Evolutionary conservation across 2,113 vertebrate genomes (phyloP).

Genomic region (Megatriorchis doriae): DNA sequence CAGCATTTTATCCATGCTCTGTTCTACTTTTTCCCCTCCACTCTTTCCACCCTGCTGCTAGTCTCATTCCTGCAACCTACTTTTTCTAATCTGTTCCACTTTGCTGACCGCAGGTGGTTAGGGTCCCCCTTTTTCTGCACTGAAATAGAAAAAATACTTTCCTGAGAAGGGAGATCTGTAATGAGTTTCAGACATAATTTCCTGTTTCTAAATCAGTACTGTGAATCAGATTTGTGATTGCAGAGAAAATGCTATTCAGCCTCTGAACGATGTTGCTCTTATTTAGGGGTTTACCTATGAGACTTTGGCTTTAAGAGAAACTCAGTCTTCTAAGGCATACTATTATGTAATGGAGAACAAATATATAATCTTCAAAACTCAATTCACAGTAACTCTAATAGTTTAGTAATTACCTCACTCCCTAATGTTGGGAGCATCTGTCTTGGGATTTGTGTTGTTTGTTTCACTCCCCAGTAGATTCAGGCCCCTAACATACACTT

Average conservation of each 20-base stretch:
- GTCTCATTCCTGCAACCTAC: background rate
- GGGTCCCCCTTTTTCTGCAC: background rate
- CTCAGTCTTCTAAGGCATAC: background rate
- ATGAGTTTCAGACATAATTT: background rate
- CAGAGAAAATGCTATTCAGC: background rate
- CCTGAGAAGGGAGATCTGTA: background rate
- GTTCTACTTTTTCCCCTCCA: background rate
- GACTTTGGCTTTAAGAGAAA: background rate
- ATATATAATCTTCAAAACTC: background rate
- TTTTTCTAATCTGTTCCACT: constrained; percentile 39
- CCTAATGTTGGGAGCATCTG: background rate
- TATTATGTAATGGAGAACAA: background rate
- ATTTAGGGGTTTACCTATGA: background rate
- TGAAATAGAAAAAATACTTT: background rate
- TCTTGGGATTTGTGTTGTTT: background rate
- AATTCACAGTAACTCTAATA: background rate
- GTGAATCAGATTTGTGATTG: background rate
- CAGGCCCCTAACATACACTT: background rate
- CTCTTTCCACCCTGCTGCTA: background rate
- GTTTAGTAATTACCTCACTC: background rate
- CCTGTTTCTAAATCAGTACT: background rate
- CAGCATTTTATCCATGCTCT: background rate
- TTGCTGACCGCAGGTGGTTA: constrained; percentile 1
- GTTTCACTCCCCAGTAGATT: background rate
- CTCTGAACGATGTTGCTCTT: background rate